Base-by-base conservation (phyloP, 37 sponge, comb jelly and placozoan genomes). In the Spongia lamella region DNA sequence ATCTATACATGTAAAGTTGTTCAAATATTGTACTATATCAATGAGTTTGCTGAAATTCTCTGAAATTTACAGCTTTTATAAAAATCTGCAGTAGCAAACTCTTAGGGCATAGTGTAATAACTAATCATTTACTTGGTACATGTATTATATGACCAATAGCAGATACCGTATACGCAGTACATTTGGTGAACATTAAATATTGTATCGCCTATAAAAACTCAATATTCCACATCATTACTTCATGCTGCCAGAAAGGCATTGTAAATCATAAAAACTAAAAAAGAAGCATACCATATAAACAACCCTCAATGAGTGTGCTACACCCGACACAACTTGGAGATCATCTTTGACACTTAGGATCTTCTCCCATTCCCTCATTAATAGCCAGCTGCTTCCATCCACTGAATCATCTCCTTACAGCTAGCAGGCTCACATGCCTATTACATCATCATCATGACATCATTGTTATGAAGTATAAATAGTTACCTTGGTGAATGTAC, bases 321-420 rank as follows among this genome's bases (percentile, higher is more conserved):
- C 92, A 91, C 38, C 56, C 66, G 92, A 40, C 92, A 91, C 35
- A 52, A 79, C 64, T 91, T 91, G 68, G 88, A 86, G 26, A 83
- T 91, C 33, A 75, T 65, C 26, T 53, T 78, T n/a, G 83, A 84
- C 56, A 91, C 50, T 66, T 79, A 66, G 57, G 88, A 73, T n/a
- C 86, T 84, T 31, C 72, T 71, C 47, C 73, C 76, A 88, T 86
- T 91, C n/a, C 84, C 87, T 11, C 79, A 79, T 39, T 79, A 83
- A 66, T 78, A 91, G 20, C 92, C 92, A 51, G 88, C 92, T 27
- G 31, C 58, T 32, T 86, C 84, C 49, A 86, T 55, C 92, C 92
- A 91, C 51, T 70, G 77, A 26, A 17, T 31, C 50, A 91, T 83
- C 40, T 91, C 40, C 22, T 31, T 34, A 61, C 92, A 91, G 38